These are phyloP conservation scores for Neoscelio sp. DNA, from an alignment of 2,888 invertebrate genomes.

Conservation along the genomic window DNA sequence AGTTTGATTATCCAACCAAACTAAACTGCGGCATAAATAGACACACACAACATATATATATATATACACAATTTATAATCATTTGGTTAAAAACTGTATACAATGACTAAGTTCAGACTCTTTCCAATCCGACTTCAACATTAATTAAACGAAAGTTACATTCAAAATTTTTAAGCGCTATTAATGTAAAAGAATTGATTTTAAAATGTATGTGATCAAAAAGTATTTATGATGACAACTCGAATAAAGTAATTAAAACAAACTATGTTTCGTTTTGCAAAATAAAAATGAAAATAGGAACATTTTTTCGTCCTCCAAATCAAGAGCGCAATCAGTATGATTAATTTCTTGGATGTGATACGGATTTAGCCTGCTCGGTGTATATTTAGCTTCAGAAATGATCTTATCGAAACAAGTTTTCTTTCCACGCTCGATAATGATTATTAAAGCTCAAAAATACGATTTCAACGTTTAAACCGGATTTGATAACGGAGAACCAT, in stretches of 20 bases:
- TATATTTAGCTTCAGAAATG: conserved; percentile 79
- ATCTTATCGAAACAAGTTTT: conserved; percentile 79
- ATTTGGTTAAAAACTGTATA: not conserved
- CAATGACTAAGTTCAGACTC: too few relatives aligned
- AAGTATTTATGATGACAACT: too few relatives aligned
- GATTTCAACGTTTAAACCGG: conserved; percentile 77
- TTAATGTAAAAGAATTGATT: too few relatives aligned
- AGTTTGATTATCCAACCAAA: conserved; percentile 73
- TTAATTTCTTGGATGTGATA: conserved; percentile 74
- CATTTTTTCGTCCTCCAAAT: conserved; percentile 13
- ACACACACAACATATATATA: too few relatives aligned
- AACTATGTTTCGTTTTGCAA: not conserved
- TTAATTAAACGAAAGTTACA: too few relatives aligned
- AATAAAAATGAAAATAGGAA: not conserved
- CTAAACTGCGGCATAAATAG: conserved; percentile 59
- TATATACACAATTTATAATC: conserved; percentile 2
- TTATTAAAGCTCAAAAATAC: conserved; percentile 74
- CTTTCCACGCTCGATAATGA: conserved; percentile 77
- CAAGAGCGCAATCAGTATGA: conserved; percentile 60
- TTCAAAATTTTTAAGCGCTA: too few relatives aligned
- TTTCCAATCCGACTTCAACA: too few relatives aligned
- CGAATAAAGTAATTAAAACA: too few relatives aligned
- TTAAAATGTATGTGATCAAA: too few relatives aligned
- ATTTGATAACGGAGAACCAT: conserved; percentile 72
- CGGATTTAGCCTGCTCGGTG: conserved; percentile 77